phyloP scores from a whole-genome alignment of 2,888 invertebrate genomes.

The Aphrophora alni region DNA sequence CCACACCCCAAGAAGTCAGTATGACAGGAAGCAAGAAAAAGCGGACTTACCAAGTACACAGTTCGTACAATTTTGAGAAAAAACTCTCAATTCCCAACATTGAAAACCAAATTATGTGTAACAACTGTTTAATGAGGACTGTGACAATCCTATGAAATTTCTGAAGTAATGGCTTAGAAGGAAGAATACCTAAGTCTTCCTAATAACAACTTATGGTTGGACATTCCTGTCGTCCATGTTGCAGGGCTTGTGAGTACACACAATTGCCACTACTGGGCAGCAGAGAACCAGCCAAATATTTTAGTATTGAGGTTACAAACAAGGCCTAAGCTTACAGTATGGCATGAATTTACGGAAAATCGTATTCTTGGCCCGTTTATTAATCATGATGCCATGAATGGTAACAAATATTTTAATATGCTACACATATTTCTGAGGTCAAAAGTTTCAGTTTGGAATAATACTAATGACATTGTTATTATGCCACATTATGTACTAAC shows the following conservation, averaged over 20 bases:
- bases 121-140: constrained; percentile 19
- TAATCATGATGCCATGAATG: constrained; percentile 2
- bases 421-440: constrained; percentile 18
- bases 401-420: constrained; percentile 14
- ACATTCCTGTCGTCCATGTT: constrained; percentile 14
- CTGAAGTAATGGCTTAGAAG: constrained; percentile 20
- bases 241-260: constrained; percentile 7
- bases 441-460: background rate
- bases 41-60: constrained; percentile 11
- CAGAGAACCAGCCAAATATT: constrained; percentile 15
- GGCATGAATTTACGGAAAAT: constrained; percentile 17
- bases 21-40: constrained; percentile 14
- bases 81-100: constrained; percentile 2
- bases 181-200: no score
- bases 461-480: constrained; percentile 12
- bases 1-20: background rate
- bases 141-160: constrained; percentile 17
- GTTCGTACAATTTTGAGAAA: constrained; percentile 15
- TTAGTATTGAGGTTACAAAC: constrained; percentile 6
- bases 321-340: constrained; percentile 21
- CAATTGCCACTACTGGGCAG: no score
- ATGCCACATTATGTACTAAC: constrained; percentile 7
- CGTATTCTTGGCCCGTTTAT: constrained; percentile 10
- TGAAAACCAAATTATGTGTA: constrained; percentile 23
- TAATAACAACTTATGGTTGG: constrained; percentile 30